Evolutionary conservation across 1,140 invertebrate genomes (phyloP), one percentile per base, ranked within the genome.

Genomic region (Drosophila quadrilineata): DNA sequence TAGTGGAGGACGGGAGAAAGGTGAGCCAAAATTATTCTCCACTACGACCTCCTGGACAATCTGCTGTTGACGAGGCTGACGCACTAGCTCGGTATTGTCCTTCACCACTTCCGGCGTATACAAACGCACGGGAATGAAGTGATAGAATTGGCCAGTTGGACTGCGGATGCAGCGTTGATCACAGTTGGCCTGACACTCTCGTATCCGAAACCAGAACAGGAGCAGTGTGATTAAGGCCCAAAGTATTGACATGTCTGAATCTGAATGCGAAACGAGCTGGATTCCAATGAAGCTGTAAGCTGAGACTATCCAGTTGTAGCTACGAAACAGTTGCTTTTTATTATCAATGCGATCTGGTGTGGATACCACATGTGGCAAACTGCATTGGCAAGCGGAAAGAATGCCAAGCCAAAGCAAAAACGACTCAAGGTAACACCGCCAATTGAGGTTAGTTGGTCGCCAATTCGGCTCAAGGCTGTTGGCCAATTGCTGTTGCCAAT

Each of bases 391-490:
- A 54, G 71, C 71, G 68, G 41, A 71, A 67, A 53, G 46, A 14
- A 9, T 31, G 35, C 16, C n/a, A 28, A 45, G 31, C 3, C 33
- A 54, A 54, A 50, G 21, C 38, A 36, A 9, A 24, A 24, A 50
- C 35, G 19, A 33, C 40, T 50, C 67, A 74, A 69, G 59, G 68
- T 71, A 36, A 56, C 16, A 9, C 16, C 31, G 21, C 9, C 14
- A 67, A 67, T 8, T 67, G 49, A n/a, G 68, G 68, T 71, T 62
- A 71, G 49, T 71, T 45, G 68, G 66, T 65, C 66, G 31, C n/a
- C 17, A 24, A 35, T 28, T 19, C 17, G 4, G 21, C 6, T 19
- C 35, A 68, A 50, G 16, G 43, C 4, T 10, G 52, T 16, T 10
- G 21, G 31, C 17, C 10, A 33, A 19, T 4, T 3, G 9, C 3